Evolutionary conservation across 1,140 invertebrate genomes (phyloP), one percentile per base, ranked within the genome.

Genomic region (Aphaenogaster floridana): DNA sequence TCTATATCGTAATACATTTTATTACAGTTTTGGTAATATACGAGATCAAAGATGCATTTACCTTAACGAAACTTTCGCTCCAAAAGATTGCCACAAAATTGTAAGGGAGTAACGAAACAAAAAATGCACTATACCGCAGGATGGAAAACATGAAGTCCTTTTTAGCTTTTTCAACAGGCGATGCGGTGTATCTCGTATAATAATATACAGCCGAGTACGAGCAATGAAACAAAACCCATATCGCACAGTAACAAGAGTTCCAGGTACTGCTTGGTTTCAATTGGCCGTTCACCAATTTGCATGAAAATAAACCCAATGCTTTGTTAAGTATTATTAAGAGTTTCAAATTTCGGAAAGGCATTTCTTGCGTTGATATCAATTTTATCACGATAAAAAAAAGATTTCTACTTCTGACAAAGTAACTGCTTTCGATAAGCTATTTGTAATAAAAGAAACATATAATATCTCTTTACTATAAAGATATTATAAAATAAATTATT

Each of bases 261-360:
- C 64, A 59, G 3, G 4, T 4, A 57, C 36, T 79, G 11, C 28
- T 45, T 59, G 4, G 21, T 48, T 48, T 69, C 0, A 81, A 45
- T 45, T 11, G 66, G 5, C 66, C 64, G 1, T 71, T 81, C 15
- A 45, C 15, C 15, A 81, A 45, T n/a, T 57, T 71, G 9, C 50
- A 71, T n/a, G 79, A 59, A 36, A 59, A 1, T 39, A 81, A 34
- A 45, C 64, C 79, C 8, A 71, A 36, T 42, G 17, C 21, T 71
- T 45, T 71, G 9, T 48, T 36, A 6, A 71, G 4, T 13, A 59
- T 45, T 36, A 59, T 8, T 6, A 71, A 34, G 2, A 57, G 13
- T 0, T 57, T 81, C 7, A 81, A 9, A n/a, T 81, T 81, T 71
- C 42, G 64, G 1, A 71, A 81, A 71, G 79, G 79, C 28, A 68